Percentiles rank a stretch among this genome's conserved stretches.
Conservation (phyloP, 2,888 invertebrate species). For the Lepetodrilus schrolli region DNA sequence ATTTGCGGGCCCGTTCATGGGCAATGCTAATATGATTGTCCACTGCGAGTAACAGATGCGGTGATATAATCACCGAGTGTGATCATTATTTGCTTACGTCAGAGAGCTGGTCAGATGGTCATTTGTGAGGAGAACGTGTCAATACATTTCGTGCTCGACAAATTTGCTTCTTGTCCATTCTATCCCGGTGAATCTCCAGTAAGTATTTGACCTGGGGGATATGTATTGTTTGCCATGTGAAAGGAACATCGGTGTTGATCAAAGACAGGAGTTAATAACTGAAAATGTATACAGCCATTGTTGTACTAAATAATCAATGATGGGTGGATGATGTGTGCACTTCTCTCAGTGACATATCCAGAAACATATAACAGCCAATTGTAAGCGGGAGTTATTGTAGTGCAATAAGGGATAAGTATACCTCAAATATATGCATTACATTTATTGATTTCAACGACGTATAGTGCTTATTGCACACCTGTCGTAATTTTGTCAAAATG, state of each 20-base stretch:
- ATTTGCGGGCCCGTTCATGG: background rate
- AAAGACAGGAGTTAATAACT: no score
- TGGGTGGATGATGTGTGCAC: background rate
- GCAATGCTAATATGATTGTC: background rate
- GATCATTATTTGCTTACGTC: conserved; percentile 27
- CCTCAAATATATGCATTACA: background rate
- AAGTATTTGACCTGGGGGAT: background rate
- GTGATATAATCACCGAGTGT: conserved; percentile 10
- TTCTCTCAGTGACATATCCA: background rate
- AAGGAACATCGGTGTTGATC: background rate
- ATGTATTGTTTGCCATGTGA: background rate
- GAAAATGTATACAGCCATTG: background rate
- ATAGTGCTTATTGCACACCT: background rate
- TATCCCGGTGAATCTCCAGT: background rate
- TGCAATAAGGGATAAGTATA: background rate
- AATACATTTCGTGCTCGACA: background rate
- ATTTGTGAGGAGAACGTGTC: background rate
- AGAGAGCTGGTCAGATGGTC: background rate
- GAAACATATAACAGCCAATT: background rate
- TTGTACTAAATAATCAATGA: background rate
- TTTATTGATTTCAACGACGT: background rate
- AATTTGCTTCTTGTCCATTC: background rate
- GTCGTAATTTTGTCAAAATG: background rate
- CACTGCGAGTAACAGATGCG: background rate
- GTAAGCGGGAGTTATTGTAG: background rate